These are phyloP conservation scores for Delichon dasypus DNA, from an alignment of 2,797 vertebrate species.

Conservation along the genomic window DNA sequence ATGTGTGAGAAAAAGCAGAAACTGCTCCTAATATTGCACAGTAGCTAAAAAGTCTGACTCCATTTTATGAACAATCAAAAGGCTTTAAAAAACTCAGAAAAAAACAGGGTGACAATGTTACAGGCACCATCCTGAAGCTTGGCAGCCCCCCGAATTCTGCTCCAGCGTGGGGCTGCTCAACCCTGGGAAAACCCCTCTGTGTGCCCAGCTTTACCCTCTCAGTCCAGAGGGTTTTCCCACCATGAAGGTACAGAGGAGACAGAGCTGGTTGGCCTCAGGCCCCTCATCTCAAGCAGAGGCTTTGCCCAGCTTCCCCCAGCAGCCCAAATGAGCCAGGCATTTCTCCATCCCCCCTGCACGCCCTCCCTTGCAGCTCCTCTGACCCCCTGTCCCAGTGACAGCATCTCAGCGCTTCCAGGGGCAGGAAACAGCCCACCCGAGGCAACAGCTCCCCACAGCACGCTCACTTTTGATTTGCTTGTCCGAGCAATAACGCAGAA, in stretches of 20 bases:
- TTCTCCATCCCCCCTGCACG: neutral
- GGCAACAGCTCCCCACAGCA: slow-evolving; percentile 23
- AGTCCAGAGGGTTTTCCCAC: neutral
- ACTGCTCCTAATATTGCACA: too few relatives aligned
- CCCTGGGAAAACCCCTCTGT: neutral
- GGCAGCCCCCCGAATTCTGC: neutral
- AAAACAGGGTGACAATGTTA: too few relatives aligned
- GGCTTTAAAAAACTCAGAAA: too few relatives aligned
- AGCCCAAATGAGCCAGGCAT: neutral
- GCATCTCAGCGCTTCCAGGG: neutral
- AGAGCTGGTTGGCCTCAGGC: neutral
- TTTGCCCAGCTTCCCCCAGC: neutral
- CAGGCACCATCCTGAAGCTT: neutral
- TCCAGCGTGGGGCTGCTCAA: neutral
- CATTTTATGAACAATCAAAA: too few relatives aligned
- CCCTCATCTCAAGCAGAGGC: neutral
- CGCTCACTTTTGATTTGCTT: slow-evolving; percentile 62
- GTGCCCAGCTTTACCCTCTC: neutral
- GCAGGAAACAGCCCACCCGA: neutral
- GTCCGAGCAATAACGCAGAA: slow-evolving; percentile 60
- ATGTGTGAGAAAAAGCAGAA: too few relatives aligned
- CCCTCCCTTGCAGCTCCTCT: too few relatives aligned
- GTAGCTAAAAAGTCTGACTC: too few relatives aligned
- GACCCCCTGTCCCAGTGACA: neutral
- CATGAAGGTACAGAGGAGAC: neutral